Conservation (phyloP, 2,113 vertebrate species). For the Onychostruthus taczanowskii region DNA sequence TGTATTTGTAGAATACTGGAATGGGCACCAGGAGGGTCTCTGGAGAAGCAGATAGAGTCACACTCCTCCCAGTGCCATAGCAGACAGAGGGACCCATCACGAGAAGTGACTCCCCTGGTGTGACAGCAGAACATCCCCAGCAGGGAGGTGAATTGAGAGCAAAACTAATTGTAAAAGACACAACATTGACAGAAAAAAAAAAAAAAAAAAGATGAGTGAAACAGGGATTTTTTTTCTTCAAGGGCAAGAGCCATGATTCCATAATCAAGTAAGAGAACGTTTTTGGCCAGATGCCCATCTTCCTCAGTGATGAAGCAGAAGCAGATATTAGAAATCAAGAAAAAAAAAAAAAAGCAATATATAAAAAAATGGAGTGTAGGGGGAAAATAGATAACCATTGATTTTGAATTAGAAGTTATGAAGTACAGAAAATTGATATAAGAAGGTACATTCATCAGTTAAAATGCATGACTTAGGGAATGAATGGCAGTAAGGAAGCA, state of each 20-base stretch:
- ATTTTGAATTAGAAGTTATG: slow-evolving; percentile 45
- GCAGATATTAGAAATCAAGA: not conserved
- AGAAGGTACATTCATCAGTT: not conserved
- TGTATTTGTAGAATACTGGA: not conserved
- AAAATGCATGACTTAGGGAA: not conserved
- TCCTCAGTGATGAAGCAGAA: not conserved
- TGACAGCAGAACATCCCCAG: not conserved
- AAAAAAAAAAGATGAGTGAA: not conserved
- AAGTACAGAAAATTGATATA: not conserved
- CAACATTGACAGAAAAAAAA: not conserved
- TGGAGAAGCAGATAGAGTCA: not conserved
- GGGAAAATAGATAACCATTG: not conserved
- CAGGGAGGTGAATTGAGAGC: not conserved
- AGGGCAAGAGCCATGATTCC: not conserved
- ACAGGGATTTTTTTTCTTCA: not conserved
- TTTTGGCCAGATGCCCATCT: not conserved
- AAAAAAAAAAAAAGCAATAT: not conserved
- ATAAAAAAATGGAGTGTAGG: not conserved
- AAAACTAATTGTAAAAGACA: not conserved
- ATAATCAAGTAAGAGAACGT: not conserved
- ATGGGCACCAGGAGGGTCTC: not conserved
- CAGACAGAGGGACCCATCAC: not conserved
- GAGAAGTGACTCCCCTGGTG: not conserved
- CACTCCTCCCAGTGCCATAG: not conserved
- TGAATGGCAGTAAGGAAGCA: not conserved